Evolutionary conservation across 2,797 vertebrate genomes (phyloP).

Genomic region (Mormyrus hasselquistii): DNA sequence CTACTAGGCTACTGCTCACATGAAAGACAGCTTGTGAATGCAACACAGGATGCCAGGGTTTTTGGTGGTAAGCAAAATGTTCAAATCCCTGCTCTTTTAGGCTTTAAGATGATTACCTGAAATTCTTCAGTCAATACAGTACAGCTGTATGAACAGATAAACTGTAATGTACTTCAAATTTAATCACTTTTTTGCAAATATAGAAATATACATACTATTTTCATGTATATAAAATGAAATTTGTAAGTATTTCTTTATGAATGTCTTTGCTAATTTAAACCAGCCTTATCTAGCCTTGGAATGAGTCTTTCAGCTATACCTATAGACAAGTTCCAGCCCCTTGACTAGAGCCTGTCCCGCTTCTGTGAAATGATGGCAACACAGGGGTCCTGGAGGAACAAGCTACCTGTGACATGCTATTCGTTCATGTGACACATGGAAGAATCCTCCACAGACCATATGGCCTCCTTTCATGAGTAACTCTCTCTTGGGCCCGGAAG

Average conservation of each 20-base stretch:
- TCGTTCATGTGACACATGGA: neutral
- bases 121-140: neutral
- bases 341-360: neutral
- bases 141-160: neutral
- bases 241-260: neutral
- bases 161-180: neutral
- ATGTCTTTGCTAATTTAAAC: neutral
- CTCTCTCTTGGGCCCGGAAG: constrained; percentile 5
- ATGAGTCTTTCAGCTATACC: neutral
- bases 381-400: neutral
- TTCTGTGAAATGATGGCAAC: neutral
- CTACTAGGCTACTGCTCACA: neutral
- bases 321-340: neutral
- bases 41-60: neutral
- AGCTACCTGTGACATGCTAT: constrained; percentile 8
- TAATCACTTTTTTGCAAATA: neutral
- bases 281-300: neutral
- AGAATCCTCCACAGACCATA: constrained; percentile 13
- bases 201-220: neutral
- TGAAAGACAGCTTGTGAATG: neutral
- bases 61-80: neutral
- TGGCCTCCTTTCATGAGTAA: constrained; percentile 23
- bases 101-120: neutral
- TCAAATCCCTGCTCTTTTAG: neutral
- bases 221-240: neutral